Conservation (phyloP, 2,113 vertebrate species). For the Myxocyprinus asiaticus region DNA sequence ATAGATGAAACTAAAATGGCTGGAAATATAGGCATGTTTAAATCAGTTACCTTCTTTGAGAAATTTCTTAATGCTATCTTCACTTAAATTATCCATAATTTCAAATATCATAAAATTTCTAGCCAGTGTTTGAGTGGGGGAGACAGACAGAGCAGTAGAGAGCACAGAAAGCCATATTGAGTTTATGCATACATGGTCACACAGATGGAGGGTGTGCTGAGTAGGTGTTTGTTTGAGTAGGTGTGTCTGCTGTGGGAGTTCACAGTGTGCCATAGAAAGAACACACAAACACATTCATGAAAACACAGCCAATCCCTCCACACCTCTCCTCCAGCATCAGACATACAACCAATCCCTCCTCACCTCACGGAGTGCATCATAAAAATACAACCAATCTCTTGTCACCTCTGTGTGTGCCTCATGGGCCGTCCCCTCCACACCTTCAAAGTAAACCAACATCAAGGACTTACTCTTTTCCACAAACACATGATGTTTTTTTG, state of each 20-base stretch:
- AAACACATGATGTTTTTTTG: neutral
- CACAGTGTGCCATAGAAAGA: slow-evolving; percentile 18
- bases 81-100: neutral
- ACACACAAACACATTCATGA: slow-evolving; percentile 38
- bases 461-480: slow-evolving; percentile 19
- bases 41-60: neutral
- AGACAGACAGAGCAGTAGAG: neutral
- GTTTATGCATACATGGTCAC: neutral
- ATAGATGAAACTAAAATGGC: neutral
- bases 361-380: slow-evolving; percentile 15
- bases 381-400: slow-evolving; percentile 26
- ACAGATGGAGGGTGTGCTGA: slow-evolving; percentile 26
- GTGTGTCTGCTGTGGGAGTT: slow-evolving; percentile 24
- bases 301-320: slow-evolving; percentile 8
- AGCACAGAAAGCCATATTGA: neutral
- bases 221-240: slow-evolving; percentile 39
- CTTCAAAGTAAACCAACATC: slow-evolving; percentile 38
- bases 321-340: slow-evolving; percentile 20
- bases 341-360: slow-evolving; percentile 19
- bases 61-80: neutral
- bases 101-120: neutral
- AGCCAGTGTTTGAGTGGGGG: neutral
- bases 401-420: neutral
- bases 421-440: slow-evolving; percentile 35
- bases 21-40: neutral